Base-by-base conservation (phyloP, 2,113 vertebrate genomes). In the Leucopsar rothschildi region DNA sequence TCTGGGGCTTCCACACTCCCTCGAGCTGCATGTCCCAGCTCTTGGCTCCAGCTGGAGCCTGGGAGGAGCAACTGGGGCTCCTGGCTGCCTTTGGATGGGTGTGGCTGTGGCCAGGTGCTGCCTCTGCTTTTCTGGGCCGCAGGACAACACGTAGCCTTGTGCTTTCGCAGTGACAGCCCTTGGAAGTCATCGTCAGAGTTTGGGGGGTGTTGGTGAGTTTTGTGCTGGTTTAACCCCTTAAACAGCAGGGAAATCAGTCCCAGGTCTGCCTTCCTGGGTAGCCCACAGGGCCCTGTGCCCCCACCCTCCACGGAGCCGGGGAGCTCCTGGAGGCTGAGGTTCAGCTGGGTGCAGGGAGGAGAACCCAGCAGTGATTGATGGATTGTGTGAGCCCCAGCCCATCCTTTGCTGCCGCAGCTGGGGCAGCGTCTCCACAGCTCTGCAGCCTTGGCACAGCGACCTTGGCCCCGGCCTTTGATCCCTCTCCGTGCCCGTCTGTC, bases 131-230 rank as follows among this genome's bases (percentile, higher is more conserved):
- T 33, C 15, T 23, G 78, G 75, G 56, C 28, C 9, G 5, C 27
- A 0, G 5, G 1, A 10, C 14, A 17, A 25, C 33, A 4, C 3
- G 0, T 2, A 18, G n/a, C 45, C 42, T 31, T 19, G 33, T 1
- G 24, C 12, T 61, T 71, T 33, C 16, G 37, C 19, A n/a, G 22
- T 10, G 14, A 27, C 39, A 27, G 27, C 70, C 39, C 44, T 35
- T 44, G 47, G 19, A 40, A 71, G 11, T 23, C 35, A 9, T 7
- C 23, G 8, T 11, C 11, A 39, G 29, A 24, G 9, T 49, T 17
- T 20, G 17, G 35, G 5, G 4, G 2, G 6, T 13, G 8, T 7
- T 12, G 7, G 18, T 35, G 76, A 33, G 44, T 2, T 45, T 28
- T 1, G 4, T 24, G 86, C 49, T 52, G 90, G 10, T 80, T 94